A percentile compares a stretch with the other conserved stretches of the same genome.
Evolutionary conservation across 2,797 vertebrate genomes (phyloP).

Genomic region (Spheniscus humboldti): DNA sequence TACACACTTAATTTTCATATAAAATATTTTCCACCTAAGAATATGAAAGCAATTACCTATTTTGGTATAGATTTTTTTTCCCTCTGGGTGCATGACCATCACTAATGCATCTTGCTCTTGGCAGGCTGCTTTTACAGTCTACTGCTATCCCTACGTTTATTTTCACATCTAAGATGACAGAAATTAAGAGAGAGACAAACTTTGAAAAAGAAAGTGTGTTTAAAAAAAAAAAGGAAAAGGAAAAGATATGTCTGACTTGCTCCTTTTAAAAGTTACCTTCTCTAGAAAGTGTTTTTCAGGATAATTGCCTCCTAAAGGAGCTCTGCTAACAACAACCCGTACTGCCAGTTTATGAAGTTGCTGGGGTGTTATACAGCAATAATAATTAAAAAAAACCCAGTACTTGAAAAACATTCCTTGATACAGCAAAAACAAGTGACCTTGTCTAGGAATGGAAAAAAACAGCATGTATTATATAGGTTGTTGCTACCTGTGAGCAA

Average conservation of each 20-base stretch:
- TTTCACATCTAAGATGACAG: background rate
- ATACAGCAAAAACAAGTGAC: background rate
- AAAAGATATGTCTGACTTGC: background rate
- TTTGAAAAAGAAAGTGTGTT: background rate
- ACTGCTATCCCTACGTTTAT: background rate
- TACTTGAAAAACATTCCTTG: background rate
- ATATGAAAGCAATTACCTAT: conserved; percentile 6
- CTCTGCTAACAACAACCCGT: background rate
- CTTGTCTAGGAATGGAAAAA: background rate
- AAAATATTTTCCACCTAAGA: conserved; percentile 42
- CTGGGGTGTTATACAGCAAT: background rate
- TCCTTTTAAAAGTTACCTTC: background rate
- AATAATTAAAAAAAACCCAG: accelerated
- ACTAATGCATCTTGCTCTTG: background rate
- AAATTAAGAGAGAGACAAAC: background rate
- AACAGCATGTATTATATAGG: background rate
- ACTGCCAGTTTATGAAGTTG: background rate
- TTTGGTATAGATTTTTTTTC: background rate
- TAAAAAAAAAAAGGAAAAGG: background rate
- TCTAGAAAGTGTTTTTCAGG: background rate
- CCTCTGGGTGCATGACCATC: background rate
- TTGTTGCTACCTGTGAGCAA: background rate
- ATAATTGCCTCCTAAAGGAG: background rate
- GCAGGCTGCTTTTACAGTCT: background rate
- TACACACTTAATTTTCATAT: conserved; percentile 42